Evolutionary conservation across 2,888 invertebrate species (phyloP).

Genomic region (Blera fallax): DNA sequence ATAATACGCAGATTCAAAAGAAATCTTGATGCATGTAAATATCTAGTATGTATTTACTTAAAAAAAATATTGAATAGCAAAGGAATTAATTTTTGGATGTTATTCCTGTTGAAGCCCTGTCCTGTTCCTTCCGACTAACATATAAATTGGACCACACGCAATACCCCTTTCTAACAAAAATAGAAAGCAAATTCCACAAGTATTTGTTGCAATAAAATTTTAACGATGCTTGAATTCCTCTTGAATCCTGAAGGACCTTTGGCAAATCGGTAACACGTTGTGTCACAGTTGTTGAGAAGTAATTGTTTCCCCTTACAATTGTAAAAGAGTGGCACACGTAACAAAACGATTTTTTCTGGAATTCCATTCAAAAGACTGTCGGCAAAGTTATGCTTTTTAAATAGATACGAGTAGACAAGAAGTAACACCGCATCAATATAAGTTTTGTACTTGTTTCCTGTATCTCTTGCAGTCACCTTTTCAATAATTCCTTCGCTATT

Average conservation of each 20-base stretch:
- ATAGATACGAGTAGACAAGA: background rate
- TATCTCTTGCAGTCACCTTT: constrained; percentile 30
- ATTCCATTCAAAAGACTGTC: constrained; percentile 10
- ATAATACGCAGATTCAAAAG: no score
- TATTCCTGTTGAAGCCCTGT: no score
- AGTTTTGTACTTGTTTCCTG: constrained; percentile 44
- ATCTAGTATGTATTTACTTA: no score
- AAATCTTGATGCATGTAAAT: no score
- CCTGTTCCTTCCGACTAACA: no score
- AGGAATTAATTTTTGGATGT: no score
- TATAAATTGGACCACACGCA: no score
- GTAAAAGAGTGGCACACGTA: constrained; percentile 28
- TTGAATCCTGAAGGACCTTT: constrained; percentile 28
- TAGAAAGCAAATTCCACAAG: background rate
- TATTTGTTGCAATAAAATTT: background rate
- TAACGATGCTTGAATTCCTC: constrained; percentile 53
- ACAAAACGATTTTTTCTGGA: background rate
- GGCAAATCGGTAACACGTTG: constrained; percentile 23
- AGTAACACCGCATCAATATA: constrained; percentile 36
- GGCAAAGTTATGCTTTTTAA: constrained; percentile 1
- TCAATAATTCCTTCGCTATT: background rate
- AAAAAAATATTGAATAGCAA: no score
- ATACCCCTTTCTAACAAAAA: background rate
- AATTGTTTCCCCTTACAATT: background rate
- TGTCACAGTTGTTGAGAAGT: constrained; percentile 42